Evolutionary conservation across 2,113 vertebrate species (phyloP).

Genomic region (Empidonax alnorum): DNA sequence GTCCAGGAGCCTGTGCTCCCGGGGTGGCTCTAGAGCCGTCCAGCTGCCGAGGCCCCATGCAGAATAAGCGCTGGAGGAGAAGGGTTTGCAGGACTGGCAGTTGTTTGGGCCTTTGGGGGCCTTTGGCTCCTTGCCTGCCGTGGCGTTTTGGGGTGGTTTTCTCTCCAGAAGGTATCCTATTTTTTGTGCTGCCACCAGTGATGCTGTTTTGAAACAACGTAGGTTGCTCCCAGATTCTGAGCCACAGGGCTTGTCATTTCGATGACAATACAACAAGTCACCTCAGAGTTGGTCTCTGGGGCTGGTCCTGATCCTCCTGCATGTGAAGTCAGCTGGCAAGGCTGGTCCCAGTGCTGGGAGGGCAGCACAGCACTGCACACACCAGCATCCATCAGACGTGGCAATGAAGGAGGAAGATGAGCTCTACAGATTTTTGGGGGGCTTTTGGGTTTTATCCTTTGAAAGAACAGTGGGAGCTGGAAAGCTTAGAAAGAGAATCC

Average conservation of each 20-base stretch:
- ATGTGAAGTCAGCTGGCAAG: not conserved
- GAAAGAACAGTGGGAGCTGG: not conserved
- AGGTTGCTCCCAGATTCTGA: not conserved
- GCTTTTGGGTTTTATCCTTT: not conserved
- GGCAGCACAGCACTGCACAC: fast-evolving
- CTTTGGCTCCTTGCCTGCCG: not conserved
- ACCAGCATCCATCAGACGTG: not conserved
- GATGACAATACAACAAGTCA: not conserved
- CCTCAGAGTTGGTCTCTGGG: not conserved
- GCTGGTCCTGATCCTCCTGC: not conserved
- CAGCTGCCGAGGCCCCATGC: not conserved
- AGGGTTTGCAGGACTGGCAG: not conserved
- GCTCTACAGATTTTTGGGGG: not conserved
- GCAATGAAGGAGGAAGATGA: not conserved
- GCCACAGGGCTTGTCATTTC: slow-evolving; percentile 38
- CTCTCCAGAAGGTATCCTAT: not conserved
- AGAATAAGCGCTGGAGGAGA: not conserved
- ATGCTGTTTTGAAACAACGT: slow-evolving; percentile 4
- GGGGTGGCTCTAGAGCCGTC: not conserved
- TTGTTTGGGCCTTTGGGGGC: not conserved
- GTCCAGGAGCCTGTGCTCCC: not conserved
- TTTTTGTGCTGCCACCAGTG: slow-evolving; percentile 12
- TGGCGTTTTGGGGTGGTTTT: slow-evolving; percentile 2
- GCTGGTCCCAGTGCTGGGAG: not conserved
- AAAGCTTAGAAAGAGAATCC: not conserved